Percentiles rank a stretch among this genome's conserved stretches.
Evolutionary conservation across 2,888 invertebrate genomes (phyloP).

Genomic region (Netelia melanura): DNA sequence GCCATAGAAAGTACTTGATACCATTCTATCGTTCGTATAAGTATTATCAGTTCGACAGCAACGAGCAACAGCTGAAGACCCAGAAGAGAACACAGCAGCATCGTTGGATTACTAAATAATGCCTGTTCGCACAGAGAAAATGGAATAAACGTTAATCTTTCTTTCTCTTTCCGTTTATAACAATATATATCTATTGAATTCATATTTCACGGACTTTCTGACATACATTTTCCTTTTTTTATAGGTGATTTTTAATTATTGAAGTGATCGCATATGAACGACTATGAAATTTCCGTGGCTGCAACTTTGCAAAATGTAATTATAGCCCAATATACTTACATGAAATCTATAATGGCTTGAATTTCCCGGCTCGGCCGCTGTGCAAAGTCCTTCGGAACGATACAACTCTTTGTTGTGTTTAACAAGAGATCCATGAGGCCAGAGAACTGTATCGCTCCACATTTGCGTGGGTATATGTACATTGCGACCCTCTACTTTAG

Average conservation of each 20-base stretch:
- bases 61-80: slow-evolving; percentile 90
- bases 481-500: slow-evolving; percentile 86
- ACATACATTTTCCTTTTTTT: too few species aligned
- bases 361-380: slow-evolving; percentile 95
- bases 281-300: background rate
- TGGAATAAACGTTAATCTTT: slow-evolving; percentile 28
- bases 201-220: background rate
- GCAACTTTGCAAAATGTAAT: background rate
- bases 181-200: slow-evolving; percentile 26
- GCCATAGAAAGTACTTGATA: slow-evolving; percentile 95
- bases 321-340: slow-evolving; percentile 87
- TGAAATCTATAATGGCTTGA: slow-evolving; percentile 93
- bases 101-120: slow-evolving; percentile 94
- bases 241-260: too few species aligned
- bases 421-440: slow-evolving; percentile 91
- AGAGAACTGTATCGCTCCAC: slow-evolving; percentile 89
- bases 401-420: slow-evolving; percentile 91
- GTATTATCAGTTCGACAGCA: slow-evolving; percentile 91
- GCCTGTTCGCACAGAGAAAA: slow-evolving; percentile 87
- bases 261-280: too few species aligned
- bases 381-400: slow-evolving; percentile 91
- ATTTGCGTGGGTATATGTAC: slow-evolving; percentile 86
- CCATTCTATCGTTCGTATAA: slow-evolving; percentile 95
- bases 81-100: slow-evolving; percentile 90
- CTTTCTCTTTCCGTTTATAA: background rate